Percentiles rank a stretch among this genome's conserved stretches.
These are phyloP conservation scores for Akabosia matsudoensis DNA, from an alignment of 1,140 invertebrate genomes.

Conservation along the genomic window DNA sequence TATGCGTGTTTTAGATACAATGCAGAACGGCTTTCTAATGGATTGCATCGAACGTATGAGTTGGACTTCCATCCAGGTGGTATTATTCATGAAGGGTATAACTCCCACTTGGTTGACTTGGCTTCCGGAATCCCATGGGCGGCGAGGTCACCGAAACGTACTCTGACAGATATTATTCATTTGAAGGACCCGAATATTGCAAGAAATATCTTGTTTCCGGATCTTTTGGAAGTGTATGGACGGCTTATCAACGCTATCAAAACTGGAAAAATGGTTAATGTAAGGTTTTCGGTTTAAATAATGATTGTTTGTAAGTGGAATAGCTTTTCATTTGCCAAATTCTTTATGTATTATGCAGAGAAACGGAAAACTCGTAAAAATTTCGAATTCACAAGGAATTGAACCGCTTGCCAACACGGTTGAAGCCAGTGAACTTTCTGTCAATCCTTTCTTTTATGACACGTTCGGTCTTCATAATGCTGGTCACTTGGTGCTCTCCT, in stretches of 20 bases:
- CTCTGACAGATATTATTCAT: slow-evolving; percentile 2
- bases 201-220: background rate
- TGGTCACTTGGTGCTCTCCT: slow-evolving; percentile 4
- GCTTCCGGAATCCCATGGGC: background rate
- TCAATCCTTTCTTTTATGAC: slow-evolving; percentile 18
- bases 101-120: slow-evolving; percentile 13
- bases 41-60: slow-evolving; percentile 1
- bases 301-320: background rate
- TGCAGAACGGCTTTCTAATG: slow-evolving; percentile 5
- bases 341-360: background rate
- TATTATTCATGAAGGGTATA: slow-evolving; percentile 13
- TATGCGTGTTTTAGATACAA: slow-evolving; percentile 15
- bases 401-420: slow-evolving; percentile 8
- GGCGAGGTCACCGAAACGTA: background rate
- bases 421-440: background rate
- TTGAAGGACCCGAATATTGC: slow-evolving; percentile 3
- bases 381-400: background rate
- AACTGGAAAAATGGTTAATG: background rate
- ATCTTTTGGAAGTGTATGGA: background rate
- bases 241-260: background rate
- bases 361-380: background rate
- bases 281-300: background rate
- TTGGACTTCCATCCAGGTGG: slow-evolving; percentile 10
- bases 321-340: background rate
- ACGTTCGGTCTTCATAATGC: slow-evolving; percentile 4